Evolutionary conservation across 2,888 invertebrate genomes (phyloP).

Genomic region (Teinopalpus imperialis): DNA sequence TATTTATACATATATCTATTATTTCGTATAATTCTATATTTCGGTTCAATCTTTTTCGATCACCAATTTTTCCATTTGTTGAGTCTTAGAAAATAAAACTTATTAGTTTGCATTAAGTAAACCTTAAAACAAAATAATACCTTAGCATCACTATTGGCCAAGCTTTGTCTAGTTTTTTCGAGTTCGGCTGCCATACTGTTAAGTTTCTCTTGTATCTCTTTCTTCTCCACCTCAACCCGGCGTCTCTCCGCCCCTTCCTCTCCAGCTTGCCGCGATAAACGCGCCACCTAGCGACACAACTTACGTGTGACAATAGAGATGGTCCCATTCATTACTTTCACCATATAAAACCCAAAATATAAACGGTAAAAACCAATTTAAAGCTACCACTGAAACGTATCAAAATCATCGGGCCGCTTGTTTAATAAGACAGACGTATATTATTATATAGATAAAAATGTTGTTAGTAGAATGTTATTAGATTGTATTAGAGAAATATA

Average conservation of each 20-base stretch:
- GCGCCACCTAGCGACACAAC: slow-evolving; percentile 82
- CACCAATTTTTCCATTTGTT: no score
- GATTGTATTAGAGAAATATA: not conserved
- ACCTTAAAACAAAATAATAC: slow-evolving; percentile 59
- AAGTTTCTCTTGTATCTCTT: slow-evolving; percentile 84
- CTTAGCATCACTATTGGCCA: slow-evolving; percentile 86
- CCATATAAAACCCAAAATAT: not conserved
- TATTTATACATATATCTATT: no score
- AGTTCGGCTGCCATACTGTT: slow-evolving; percentile 84
- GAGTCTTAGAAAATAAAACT: no score
- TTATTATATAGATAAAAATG: no score
- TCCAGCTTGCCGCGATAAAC: slow-evolving; percentile 91
- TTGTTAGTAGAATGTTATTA: slow-evolving; percentile 5
- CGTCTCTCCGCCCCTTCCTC: slow-evolving; percentile 92
- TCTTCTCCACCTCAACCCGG: slow-evolving; percentile 86
- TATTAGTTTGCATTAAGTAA: not conserved
- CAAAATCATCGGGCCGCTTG: no score
- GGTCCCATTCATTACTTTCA: not conserved
- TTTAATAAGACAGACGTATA: no score
- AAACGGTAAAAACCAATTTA: not conserved
- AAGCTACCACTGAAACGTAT: no score
- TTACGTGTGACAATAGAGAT: slow-evolving; percentile 35
- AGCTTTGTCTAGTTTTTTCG: slow-evolving; percentile 84
- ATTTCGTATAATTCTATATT: no score
- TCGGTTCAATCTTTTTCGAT: no score